Base-by-base conservation (phyloP, 2,113 vertebrate genomes). In the Synchiropus splendidus region DNA sequence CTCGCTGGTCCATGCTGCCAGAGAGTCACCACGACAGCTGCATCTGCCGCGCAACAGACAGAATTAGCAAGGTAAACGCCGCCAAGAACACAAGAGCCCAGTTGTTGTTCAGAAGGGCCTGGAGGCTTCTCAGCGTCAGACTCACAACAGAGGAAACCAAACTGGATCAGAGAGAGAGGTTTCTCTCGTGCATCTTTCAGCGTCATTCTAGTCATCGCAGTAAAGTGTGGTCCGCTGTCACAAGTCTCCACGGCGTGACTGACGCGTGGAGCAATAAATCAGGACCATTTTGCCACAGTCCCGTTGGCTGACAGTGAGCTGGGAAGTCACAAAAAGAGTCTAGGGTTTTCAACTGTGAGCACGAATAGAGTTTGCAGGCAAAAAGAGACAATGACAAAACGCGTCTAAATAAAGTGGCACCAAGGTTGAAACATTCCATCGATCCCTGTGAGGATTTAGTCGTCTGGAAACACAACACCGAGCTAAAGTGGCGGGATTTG, bases 401-500 rank as follows among this genome's bases (percentile, higher is more conserved):
- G 47, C 18, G 12, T 68, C 67, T 72, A 76, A 65, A 73, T 69
- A 73, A 79, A 74, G 66, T 48, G 54, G 36, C 39, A 49, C 38
- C 12, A 37, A 30, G 49, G 34, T 40, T 35, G 14, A 59, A 78
- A 61, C 60, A 68, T 59, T 51, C 45, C 46, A 46, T 36, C 59
- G 56, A 56, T 75, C 61, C 52, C 58, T 39, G 15, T 21, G 18
- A 58, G 74, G 75, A 68, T 76, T 79, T 68, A 70, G 48, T 31
- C 12, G 39, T 38, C 57, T 54, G 47, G 60, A 61, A 77, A 68
- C 60, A 74, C 70, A 77, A 75, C 57, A 66, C 61, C 69, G 5
- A 39, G 45, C 61, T 70, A 61, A 75, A 72, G 65, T 72, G 57
- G 36, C 40, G 55, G 62, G 76, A 73, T 75, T 75, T 75, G 44